A percentile compares a stretch with the other conserved stretches of the same genome.
Evolutionary conservation across 2,113 vertebrate genomes (phyloP).

Genomic region (Tauraco erythrolophus): DNA sequence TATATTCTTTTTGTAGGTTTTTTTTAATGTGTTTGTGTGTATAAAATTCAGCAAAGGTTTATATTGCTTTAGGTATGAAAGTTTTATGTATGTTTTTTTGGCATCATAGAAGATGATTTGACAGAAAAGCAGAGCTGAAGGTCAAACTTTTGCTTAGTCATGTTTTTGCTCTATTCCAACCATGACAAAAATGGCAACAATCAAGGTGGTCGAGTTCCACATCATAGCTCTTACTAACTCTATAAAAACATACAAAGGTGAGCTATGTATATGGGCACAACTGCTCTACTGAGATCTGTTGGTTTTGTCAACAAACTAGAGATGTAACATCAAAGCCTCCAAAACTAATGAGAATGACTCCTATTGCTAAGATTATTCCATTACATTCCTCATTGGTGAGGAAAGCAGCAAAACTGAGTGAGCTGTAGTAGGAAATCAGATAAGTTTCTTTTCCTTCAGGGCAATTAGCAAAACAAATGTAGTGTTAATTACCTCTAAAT

Average conservation of each 20-base stretch:
- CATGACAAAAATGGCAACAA: background rate
- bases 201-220: background rate
- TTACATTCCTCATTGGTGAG: background rate
- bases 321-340: background rate
- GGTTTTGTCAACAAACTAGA: background rate
- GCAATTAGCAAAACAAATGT: background rate
- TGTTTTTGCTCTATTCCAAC: background rate
- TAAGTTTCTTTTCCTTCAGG: background rate
- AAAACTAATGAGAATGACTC: background rate
- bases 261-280: background rate
- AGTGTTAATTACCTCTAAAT: background rate
- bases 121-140: background rate
- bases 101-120: background rate
- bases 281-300: background rate
- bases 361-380: background rate
- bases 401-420: background rate
- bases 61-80: background rate
- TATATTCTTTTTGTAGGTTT: too few species aligned
- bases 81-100: background rate
- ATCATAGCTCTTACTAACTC: background rate
- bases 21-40: background rate
- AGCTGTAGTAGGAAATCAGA: background rate
- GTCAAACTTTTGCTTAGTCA: background rate
- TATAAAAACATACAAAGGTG: background rate
- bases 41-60: background rate